These are phyloP conservation scores for Cactoblastis cactorum DNA, from an alignment of 2,888 invertebrate genomes.

Conservation along the genomic window DNA sequence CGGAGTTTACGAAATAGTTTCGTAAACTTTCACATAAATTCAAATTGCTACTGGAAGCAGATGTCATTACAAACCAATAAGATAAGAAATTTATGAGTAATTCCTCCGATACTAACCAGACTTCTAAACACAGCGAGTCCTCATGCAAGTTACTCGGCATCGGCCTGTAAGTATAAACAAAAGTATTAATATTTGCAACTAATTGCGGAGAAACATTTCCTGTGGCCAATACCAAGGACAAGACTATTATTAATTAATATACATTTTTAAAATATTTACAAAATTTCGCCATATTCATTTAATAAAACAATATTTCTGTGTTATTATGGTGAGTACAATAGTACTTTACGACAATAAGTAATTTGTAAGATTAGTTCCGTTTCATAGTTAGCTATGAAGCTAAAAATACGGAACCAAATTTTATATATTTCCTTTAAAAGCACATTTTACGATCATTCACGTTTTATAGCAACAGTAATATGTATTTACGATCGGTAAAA, in stretches of 20 bases:
- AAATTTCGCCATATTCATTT: too few species aligned
- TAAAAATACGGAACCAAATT: too few species aligned
- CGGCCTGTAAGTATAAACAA: slow-evolving; percentile 78
- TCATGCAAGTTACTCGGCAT: slow-evolving; percentile 84
- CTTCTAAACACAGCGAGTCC: slow-evolving; percentile 88
- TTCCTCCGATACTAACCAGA: slow-evolving; percentile 80
- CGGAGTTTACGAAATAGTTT: too few species aligned
- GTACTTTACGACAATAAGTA: too few species aligned
- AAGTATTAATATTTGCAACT: slow-evolving; percentile 13
- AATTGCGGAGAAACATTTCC: slow-evolving; percentile 14
- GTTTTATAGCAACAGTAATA: neutral
- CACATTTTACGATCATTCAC: neutral
- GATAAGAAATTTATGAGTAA: slow-evolving; percentile 20
- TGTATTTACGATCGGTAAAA: too few species aligned
- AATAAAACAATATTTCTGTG: too few species aligned
- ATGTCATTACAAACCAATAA: slow-evolving; percentile 14
- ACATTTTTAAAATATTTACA: too few species aligned
- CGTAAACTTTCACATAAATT: neutral
- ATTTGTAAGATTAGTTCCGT: too few species aligned
- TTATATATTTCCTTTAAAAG: neutral
- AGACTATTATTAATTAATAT: neutral
- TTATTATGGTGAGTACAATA: too few species aligned
- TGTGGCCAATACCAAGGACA: slow-evolving; percentile 32
- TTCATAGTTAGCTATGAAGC: too few species aligned
- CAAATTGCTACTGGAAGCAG: neutral